Evolutionary conservation across 2,888 invertebrate genomes (phyloP), one percentile per base, ranked within the genome.

Genomic region (Myathropa florea): DNA sequence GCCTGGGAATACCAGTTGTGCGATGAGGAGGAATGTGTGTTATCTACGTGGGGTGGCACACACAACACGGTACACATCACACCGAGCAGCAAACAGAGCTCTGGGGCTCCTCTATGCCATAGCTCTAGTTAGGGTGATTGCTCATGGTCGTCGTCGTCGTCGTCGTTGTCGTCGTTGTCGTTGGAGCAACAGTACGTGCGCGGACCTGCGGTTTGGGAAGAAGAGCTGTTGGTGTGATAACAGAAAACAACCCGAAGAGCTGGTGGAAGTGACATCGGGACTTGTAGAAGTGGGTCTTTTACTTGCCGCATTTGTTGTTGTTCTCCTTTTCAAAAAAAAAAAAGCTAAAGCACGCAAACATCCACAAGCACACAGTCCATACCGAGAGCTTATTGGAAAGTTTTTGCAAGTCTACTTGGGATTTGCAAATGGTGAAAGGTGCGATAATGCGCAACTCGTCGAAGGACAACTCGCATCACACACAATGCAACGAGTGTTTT

Each of bases 181-280:
- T 18, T 70, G 71, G 86, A 86, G 83, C 86, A 86, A 86, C 86
- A 86, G 86, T 83, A 82, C 78, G 83, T 77, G 86, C 83, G 86
- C 83, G 83, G 78, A 86, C 61, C 64, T 86, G 70, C 75, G 83
- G 70, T 86, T 78, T 83, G 60, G 30, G 75, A 39, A 67, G 68
- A 70, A 79, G 39, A 46, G 68, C 57, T 53, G 46, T 33, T 61
- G 53, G 30, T 30, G 46, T 65, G 80, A 80, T 61, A 81, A 78
- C 33, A 64, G 61, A 39, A 75, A 59, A 33, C 24, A 18, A 65
- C 33, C 61, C 6, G 75, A 77, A 60, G 68, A 63, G 59, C n/a
- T 64, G 67, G 55, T 70, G 6, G 33, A 73, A 64, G 28, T 81
- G 65, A 73, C 77, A 79, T 78, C 77, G 57, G 53, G 67, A 68